Evolutionary conservation across 2,113 vertebrate species (phyloP).

Genomic region (Nymphicus hollandicus): DNA sequence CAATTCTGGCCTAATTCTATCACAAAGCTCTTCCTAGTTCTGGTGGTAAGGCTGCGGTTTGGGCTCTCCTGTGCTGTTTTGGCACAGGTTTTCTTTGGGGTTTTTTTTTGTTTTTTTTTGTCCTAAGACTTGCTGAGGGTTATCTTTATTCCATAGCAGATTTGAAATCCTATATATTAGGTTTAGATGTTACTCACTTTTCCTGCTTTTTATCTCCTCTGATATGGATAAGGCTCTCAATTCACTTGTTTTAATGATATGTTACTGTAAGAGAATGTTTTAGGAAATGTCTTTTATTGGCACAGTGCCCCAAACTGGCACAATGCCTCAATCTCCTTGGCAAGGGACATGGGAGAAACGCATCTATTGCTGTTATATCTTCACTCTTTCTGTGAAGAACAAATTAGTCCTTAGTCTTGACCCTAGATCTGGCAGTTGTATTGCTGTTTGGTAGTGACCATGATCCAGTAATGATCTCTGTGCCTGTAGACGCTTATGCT

Average conservation of each 20-base stretch:
- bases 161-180: background rate
- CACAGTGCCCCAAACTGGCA: background rate
- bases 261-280: background rate
- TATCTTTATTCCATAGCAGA: background rate
- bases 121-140: background rate
- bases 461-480: background rate
- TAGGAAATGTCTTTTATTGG: background rate
- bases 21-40: background rate
- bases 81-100: background rate
- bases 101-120: background rate
- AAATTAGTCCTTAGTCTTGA: background rate
- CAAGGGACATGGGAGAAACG: background rate
- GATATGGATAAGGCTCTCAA: background rate
- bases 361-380: background rate
- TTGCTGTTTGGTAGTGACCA: background rate
- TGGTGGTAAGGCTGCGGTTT: background rate
- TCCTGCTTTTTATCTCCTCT: background rate
- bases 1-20: background rate
- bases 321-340: background rate
- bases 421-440: background rate
- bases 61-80: background rate
- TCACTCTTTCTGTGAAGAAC: background rate
- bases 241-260: background rate
- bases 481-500: background rate
- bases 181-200: background rate